A percentile compares a stretch with the other conserved stretches of the same genome.
These are phyloP conservation scores for Drosophila quadrilineata DNA, from an alignment of 1,140 invertebrate species.

Conservation along the genomic window DNA sequence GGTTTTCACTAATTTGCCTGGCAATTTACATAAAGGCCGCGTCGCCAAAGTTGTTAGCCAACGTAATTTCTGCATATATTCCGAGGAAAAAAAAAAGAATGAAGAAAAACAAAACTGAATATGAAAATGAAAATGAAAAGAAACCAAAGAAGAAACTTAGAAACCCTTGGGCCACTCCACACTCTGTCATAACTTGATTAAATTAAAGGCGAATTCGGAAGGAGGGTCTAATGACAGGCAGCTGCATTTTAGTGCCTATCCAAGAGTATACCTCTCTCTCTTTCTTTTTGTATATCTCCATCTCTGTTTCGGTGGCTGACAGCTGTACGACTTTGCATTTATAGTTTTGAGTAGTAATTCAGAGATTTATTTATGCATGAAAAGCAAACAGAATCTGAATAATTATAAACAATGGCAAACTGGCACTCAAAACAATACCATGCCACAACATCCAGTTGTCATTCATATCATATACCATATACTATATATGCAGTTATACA, in stretches of 20 bases:
- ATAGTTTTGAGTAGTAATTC: slow-evolving; percentile 54
- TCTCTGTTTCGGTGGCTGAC: too few species aligned
- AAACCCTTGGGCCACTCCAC: slow-evolving; percentile 25
- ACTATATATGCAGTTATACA: too few species aligned
- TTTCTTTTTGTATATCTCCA: too few species aligned
- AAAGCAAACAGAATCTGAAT: slow-evolving; percentile 69
- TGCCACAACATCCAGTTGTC: slow-evolving; percentile 11
- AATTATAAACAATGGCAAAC: slow-evolving; percentile 59
- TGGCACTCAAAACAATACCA: slow-evolving; percentile 45
- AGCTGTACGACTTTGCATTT: slow-evolving; percentile 59
- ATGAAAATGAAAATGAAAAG: too few species aligned
- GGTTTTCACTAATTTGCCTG: slow-evolving; percentile 62
- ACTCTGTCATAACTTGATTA: slow-evolving; percentile 57
- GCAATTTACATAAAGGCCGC: slow-evolving; percentile 69
- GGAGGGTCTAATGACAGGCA: slow-evolving; percentile 55
- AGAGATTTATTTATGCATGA: slow-evolving; percentile 64
- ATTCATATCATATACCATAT: too few species aligned
- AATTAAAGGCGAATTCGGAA: slow-evolving; percentile 30
- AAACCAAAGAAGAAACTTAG: slow-evolving; percentile 1
- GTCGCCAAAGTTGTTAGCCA: slow-evolving; percentile 40
- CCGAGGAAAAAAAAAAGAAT: too few species aligned
- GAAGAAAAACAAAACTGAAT: too few species aligned
- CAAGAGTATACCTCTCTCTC: too few species aligned
- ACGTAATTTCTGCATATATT: slow-evolving; percentile 53
- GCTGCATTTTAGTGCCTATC: slow-evolving; percentile 63